These are phyloP conservation scores for Gambusia affinis DNA, from an alignment of 2,113 vertebrate species.

Conservation along the genomic window DNA sequence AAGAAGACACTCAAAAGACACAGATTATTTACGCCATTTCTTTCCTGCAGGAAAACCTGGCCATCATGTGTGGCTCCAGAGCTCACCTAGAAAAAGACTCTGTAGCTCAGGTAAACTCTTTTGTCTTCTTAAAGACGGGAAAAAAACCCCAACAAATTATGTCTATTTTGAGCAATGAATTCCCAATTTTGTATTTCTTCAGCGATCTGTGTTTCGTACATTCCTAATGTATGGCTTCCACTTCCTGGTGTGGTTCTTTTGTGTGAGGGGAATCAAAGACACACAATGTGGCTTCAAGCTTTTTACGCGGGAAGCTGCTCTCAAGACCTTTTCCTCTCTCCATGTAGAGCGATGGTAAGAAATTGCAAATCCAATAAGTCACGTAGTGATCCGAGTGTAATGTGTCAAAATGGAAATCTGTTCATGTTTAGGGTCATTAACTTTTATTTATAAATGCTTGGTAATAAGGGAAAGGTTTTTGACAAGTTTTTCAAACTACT, in stretches of 20 bases:
- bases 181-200: constrained; percentile 1
- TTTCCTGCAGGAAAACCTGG: constrained; percentile 86
- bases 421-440: no score
- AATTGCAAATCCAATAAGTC: neutral
- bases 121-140: neutral
- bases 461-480: no score
- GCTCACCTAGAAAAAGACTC: constrained; percentile 93
- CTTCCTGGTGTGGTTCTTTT: constrained; percentile 98
- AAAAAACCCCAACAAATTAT: rapidly evolving
- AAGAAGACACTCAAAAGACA: neutral
- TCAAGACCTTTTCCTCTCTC: constrained; percentile 87
- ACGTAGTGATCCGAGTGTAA: no score
- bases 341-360: constrained; percentile 94
- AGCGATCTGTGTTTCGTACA: constrained; percentile 95
- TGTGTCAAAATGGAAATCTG: no score
- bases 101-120: constrained; percentile 86
- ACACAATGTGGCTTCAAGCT: constrained; percentile 98
- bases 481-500: no score
- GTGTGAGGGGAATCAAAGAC: constrained; percentile 91
- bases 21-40: neutral
- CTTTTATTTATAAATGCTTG: no score
- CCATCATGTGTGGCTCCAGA: constrained; percentile 96
- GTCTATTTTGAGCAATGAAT: neutral
- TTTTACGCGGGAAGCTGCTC: constrained; percentile 91
- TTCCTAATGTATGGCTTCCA: constrained; percentile 98